Percentiles rank a stretch among this genome's conserved stretches.
Conservation (phyloP, 1,140 invertebrate genomes). For the Bicyclus anynana region DNA sequence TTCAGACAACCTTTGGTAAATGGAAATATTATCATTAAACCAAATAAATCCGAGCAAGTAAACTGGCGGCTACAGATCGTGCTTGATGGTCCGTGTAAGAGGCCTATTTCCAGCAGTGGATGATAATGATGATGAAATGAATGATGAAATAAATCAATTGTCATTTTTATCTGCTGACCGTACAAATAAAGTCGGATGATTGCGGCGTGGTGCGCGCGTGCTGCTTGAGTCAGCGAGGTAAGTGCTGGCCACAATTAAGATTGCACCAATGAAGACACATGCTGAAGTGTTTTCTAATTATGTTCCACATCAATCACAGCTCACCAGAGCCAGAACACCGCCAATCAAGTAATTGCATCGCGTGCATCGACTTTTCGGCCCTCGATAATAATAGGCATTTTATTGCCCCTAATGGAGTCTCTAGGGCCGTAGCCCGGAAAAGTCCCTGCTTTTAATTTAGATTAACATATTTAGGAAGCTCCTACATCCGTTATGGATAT, state of each 20-base stretch:
- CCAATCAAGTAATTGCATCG: conserved; percentile 77
- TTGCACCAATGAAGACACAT: conserved; percentile 69
- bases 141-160: no score
- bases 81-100: no score
- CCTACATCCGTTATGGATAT: conserved; percentile 27
- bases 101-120: no score
- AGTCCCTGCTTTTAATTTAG: conserved; percentile 64
- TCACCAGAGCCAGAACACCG: conserved; percentile 61
- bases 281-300: conserved; percentile 77
- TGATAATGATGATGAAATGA: no score
- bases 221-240: conserved; percentile 63
- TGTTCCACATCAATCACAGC: conserved; percentile 70
- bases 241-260: conserved; percentile 73
- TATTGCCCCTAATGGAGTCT: conserved; percentile 75
- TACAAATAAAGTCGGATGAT: conserved; percentile 24
- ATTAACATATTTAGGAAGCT: conserved; percentile 66
- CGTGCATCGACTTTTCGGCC: conserved; percentile 75
- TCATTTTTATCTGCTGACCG: conserved; percentile 19
- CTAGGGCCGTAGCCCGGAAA: conserved; percentile 65
- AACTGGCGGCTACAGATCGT: no score
- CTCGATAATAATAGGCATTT: conserved; percentile 77
- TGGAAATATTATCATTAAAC: no score
- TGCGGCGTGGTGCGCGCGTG: conserved; percentile 37
- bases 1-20: no score
- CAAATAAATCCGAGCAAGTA: no score